Evolutionary conservation across 2,797 vertebrate genomes (phyloP).

Genomic region (Buceros bicornis): DNA sequence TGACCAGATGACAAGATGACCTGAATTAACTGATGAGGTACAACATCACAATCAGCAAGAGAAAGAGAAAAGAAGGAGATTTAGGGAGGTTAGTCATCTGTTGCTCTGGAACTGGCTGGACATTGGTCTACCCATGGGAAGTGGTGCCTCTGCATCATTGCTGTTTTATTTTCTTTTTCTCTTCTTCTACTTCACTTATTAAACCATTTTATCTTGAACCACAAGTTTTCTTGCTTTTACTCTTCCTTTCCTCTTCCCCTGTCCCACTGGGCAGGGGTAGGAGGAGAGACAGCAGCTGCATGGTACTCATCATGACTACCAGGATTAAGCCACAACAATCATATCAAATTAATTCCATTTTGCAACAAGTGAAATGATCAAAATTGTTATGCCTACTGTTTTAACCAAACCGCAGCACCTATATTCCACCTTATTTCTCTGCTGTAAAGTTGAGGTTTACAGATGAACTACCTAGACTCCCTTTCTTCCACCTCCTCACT

Average conservation of each 20-base stretch:
- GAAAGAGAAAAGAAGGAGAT: background rate
- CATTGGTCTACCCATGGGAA: rapidly evolving
- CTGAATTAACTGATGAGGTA: background rate
- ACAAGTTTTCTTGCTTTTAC: background rate
- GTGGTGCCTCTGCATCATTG: background rate
- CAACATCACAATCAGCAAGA: background rate
- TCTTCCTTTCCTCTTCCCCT: background rate
- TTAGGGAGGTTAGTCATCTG: background rate
- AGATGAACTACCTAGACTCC: background rate
- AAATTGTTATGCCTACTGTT: background rate
- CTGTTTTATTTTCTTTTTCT: background rate
- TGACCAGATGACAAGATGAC: background rate
- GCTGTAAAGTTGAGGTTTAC: background rate
- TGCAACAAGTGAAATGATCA: background rate
- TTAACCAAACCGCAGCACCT: background rate
- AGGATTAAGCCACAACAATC: background rate
- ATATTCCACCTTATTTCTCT: background rate
- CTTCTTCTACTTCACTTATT: background rate
- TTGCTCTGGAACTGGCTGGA: background rate
- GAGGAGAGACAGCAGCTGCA: background rate
- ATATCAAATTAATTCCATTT: background rate
- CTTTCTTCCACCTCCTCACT: background rate
- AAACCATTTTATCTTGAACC: background rate
- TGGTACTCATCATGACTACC: background rate
- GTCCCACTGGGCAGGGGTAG: background rate